Conservation (phyloP, 2,888 invertebrate genomes). For the Agrotis puta region DNA sequence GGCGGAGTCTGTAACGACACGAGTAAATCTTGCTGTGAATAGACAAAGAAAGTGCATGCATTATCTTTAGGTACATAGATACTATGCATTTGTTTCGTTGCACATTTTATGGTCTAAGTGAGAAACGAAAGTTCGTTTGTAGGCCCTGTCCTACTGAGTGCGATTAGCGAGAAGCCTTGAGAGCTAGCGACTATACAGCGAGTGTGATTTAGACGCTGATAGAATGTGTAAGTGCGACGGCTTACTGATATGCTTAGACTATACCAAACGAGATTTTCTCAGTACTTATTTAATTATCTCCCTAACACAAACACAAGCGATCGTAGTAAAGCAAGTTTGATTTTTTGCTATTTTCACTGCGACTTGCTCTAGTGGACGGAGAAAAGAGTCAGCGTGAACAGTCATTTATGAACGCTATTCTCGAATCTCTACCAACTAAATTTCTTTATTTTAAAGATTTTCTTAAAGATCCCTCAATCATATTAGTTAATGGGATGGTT, state of each 20-base stretch:
- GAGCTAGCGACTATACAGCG: not conserved
- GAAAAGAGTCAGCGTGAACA: not conserved
- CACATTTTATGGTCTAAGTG: slow-evolving; percentile 32
- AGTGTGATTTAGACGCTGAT: not conserved
- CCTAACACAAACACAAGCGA: no score
- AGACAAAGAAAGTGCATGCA: slow-evolving; percentile 71
- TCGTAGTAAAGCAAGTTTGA: no score
- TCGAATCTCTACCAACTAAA: no score
- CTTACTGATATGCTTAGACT: no score
- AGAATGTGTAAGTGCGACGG: no score
- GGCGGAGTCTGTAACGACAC: slow-evolving; percentile 73
- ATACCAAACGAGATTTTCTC: no score
- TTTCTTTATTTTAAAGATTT: no score
- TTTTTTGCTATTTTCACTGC: no score
- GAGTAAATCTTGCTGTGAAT: slow-evolving; percentile 73
- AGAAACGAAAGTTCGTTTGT: slow-evolving; percentile 18
- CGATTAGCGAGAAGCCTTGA: not conserved
- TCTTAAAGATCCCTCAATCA: no score
- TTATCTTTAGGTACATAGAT: slow-evolving; percentile 19
- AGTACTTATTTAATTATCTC: no score
- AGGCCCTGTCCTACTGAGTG: not conserved
- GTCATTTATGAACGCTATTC: not conserved
- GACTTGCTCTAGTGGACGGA: not conserved
- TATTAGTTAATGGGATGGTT: no score
- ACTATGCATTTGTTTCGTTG: slow-evolving; percentile 21